Evolutionary conservation across 1,140 invertebrate species (phyloP), one percentile per base, ranked within the genome.

Genomic region (Philopotamus ludificatus): DNA sequence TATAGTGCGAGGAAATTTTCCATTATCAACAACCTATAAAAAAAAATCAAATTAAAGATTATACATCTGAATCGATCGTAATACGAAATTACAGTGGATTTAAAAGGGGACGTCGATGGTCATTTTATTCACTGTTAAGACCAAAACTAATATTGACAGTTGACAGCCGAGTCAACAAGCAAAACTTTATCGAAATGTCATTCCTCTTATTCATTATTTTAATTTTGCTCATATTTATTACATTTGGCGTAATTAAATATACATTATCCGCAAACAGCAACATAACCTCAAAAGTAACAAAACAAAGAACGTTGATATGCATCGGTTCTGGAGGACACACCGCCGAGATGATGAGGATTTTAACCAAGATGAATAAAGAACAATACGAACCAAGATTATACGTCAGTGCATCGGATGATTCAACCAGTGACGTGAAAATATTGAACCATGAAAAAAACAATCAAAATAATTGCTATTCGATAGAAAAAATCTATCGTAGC

Each of bases 301-400:
- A 66, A 42, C 65, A 79, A 18, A 72, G 73, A 65, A 79, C 77
- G n/a, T 68, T 80, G 23, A 70, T 78, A 25, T 80, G 79, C 55
- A 78, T 81, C 45, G 79, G 79, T 39, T 81, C 79, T 15, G 79
- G 79, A 57, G 91, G 90, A 9, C 95, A 98, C 75, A 97, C 95
- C 1, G 86, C 88, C 23, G 95, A 98, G 83, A 92, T 97, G 85
- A 73, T 96, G 42, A 79, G 84, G 63, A 79, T 97, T 22, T 74
- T 91, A 22, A 75, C 83, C 67, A 77, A 81, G 39, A 73, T 93
- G 18, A 78, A 86, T 72, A 74, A 73, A 61, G 68, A 76, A 4
- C 82, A 82, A 68, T 95, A 90, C 75, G 73, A 73, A 1, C 91
- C 88, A 1, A 78, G 87, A 74, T 74, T 89, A 53, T 98, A 95